Conservation (phyloP, 2,888 invertebrate genomes). For the Cremastinae sp. region DNA sequence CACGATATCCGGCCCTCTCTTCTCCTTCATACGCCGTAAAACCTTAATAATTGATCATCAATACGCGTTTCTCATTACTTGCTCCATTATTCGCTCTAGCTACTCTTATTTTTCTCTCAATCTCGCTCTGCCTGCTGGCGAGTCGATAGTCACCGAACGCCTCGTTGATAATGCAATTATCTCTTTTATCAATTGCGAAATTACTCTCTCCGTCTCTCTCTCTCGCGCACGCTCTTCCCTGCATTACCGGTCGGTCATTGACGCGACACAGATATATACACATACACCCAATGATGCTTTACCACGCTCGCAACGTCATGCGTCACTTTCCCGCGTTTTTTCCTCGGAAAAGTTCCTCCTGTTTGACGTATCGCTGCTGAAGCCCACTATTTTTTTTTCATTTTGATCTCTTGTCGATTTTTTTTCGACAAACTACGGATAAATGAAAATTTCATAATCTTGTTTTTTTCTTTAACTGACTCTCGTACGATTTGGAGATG, state of each 20-base stretch:
- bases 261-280: conserved; percentile 20
- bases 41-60: not conserved
- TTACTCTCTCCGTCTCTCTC: not conserved
- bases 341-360: too few relatives aligned
- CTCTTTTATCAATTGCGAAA: conserved; percentile 34
- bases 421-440: conserved; percentile 13
- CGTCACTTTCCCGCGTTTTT: not conserved
- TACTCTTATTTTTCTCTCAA: conserved; percentile 12
- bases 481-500: too few relatives aligned
- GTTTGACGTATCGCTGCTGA: too few relatives aligned
- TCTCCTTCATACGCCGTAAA: conserved; percentile 1
- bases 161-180: conserved; percentile 37
- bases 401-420: too few relatives aligned
- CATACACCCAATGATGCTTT: not conserved
- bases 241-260: conserved; percentile 38
- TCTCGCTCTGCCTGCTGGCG: conserved; percentile 37
- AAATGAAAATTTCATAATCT: conserved; percentile 25
- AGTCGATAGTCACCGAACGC: conserved; percentile 29
- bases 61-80: conserved; percentile 4
- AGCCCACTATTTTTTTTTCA: too few relatives aligned
- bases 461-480: too few relatives aligned
- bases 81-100: not conserved
- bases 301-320: not conserved
- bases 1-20: not conserved
- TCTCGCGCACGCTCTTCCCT: not conserved